Base-by-base conservation (phyloP, 53 echinoderm and acorn worm species). In the Temnopleurus reevesii region DNA sequence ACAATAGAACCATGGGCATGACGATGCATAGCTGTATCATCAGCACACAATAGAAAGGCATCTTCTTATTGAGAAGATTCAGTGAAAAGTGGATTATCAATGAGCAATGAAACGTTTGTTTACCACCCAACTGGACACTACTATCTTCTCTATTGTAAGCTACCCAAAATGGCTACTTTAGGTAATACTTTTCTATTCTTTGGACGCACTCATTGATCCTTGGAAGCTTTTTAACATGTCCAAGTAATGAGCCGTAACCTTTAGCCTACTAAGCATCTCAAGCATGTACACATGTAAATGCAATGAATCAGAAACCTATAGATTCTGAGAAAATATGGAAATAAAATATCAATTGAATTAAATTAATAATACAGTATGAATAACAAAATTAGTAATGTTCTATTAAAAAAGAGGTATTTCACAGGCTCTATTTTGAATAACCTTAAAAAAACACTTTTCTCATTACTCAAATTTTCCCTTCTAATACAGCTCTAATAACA, bases 1-100 rank as follows among this genome's bases (percentile, higher is more conserved):
- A 71, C 71, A 71, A 71, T n/a, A 27, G 5, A 49, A 17, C 49
- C 36, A 27, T 25, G 56, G 56, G 83, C 23, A 5, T 83, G 9
- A 56, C 4, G 55, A 83, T 55, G 21, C 18, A 47, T 46, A 63
- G 31, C 30, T 63, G 34, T 34, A 63, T 63, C 63, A 63, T 33
- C 41, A 71, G 33, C 53, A 81, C 28, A 85, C 60, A 85, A 85
- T 60, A 18, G 27, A 59, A 57, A 35, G 19, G 38, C 58, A 57
- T 55, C 30, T 24, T 36, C 34, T 31, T 6, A 58, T 60, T 85
- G 59, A 59, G n/a, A 8, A 49, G 45, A 43, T 85, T 85, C 60
- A 85, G 3, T 85, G 85, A 85, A 85, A 85, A 85, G 85, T 85
- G 85, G 85, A 85, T 85, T 85, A 85, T 3, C 85, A 60, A 5